Evolutionary conservation across 2,797 vertebrate species (phyloP).

Genomic region (Neopelma chrysocephalum): DNA sequence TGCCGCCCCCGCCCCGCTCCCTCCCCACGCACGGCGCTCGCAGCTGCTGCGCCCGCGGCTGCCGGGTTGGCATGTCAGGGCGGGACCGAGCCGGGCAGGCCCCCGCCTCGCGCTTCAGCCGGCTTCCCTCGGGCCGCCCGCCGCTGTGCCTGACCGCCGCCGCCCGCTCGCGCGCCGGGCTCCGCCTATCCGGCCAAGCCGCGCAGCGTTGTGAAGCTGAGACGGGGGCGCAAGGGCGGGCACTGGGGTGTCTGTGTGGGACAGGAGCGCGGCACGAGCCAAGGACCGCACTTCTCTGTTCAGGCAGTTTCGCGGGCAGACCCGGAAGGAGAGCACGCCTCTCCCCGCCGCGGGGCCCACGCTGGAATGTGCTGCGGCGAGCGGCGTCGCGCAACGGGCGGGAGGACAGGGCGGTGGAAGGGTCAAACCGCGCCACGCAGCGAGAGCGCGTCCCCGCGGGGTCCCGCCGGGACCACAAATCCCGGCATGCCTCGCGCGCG

Average conservation of each 20-base stretch:
- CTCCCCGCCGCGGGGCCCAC: not conserved
- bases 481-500: not conserved
- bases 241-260: accelerated
- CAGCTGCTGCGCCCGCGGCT: constrained; percentile 50
- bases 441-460: not conserved
- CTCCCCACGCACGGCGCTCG: not conserved
- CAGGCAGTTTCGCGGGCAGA: accelerated
- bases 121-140: accelerated
- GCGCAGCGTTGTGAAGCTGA: accelerated
- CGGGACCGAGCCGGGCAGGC: not conserved
- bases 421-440: not conserved
- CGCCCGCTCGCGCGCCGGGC: accelerated
- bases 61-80: constrained; percentile 68
- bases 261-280: accelerated
- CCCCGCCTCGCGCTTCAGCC: not conserved
- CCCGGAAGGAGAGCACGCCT: accelerated
- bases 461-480: not conserved
- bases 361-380: not conserved
- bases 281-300: not conserved
- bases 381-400: not conserved
- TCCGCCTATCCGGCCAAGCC: accelerated
- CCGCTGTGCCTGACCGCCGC: not conserved
- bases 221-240: accelerated
- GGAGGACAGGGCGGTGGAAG: not conserved
- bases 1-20: not conserved